Base-by-base conservation (phyloP, 2,113 vertebrate species). In the Heterotilapia buettikoferi region DNA sequence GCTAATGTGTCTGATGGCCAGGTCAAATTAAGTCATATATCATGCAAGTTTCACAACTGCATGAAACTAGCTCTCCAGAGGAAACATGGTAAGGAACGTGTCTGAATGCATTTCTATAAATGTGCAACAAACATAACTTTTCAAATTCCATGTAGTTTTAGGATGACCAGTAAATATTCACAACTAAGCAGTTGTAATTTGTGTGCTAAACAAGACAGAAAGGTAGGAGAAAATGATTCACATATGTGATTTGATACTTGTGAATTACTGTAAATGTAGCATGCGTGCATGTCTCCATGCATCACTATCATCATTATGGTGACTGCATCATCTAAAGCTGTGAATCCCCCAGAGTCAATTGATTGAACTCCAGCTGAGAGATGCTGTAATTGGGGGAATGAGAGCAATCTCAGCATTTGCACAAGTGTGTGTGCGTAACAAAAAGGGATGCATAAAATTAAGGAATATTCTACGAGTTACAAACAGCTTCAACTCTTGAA, bases 251-350 rank as follows among this genome's bases (percentile, higher is more conserved):
- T 29, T 76, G 43, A 50, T 47, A 40, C 31, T 21, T 81, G 68
- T 78, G 47, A 56, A 54, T 53, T 76, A 59, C 16, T 6, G 8
- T 68, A 56, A 13, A 36, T 88, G 26, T 31, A 14, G 76, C 3
- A 24, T 33, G 45, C 59, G 4, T 80, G 29, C 38, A 24, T 86
- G 88, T 87, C 84, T 89, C 40, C 6, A 24, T 24, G 50, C 40
- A 92, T 89, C 82, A 79, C 31, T 38, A 84, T 85, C 86, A 82
- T 92, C 90, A 92, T 93, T 91, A 92, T 6, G 10, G 38, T 86
- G 53, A 50, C 56, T 24, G 47, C 76, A 31, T 80, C 81, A 26
- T 50, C 88, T 56, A 56, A 88, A 63, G 54, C 86, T 86, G 61
- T 83, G 61, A 85, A 84, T 83, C 63, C 78, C 83, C 81, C 80